Evolutionary conservation across 2,113 vertebrate species (phyloP).

Genomic region (Bostrychus sinensis): DNA sequence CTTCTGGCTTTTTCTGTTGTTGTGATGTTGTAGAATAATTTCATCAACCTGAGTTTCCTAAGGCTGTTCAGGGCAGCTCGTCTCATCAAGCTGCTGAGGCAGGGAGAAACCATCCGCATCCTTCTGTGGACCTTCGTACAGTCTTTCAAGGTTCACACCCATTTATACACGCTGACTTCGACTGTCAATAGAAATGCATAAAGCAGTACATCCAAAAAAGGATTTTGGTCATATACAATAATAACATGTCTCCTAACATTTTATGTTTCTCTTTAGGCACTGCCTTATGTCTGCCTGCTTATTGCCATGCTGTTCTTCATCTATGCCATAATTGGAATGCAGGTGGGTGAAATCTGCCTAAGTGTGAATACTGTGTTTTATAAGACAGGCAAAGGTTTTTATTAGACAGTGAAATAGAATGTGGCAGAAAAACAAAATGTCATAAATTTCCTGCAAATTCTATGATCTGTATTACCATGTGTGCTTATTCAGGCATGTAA

Average conservation of each 20-base stretch:
- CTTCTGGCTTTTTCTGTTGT: slow-evolving; percentile 27
- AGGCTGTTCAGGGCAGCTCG: slow-evolving; percentile 92
- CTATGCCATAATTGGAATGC: slow-evolving; percentile 86
- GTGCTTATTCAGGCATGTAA: too few species aligned
- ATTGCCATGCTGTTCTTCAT: slow-evolving; percentile 87
- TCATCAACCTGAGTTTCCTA: slow-evolving; percentile 95
- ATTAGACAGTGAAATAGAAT: slow-evolving; percentile 13
- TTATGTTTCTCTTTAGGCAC: slow-evolving; percentile 70
- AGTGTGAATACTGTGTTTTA: slow-evolving; percentile 22
- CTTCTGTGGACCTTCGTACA: slow-evolving; percentile 94
- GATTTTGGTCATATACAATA: too few species aligned
- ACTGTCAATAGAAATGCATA: slow-evolving; percentile 1
- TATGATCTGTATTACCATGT: too few species aligned
- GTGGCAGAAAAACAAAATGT: slow-evolving; percentile 11
- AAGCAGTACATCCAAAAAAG: too few species aligned
- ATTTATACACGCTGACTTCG: slow-evolving; percentile 10
- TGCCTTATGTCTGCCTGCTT: slow-evolving; percentile 85
- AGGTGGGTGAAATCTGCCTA: slow-evolving; percentile 72
- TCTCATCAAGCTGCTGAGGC: slow-evolving; percentile 92
- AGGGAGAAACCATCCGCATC: slow-evolving; percentile 93
- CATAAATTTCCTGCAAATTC: background rate
- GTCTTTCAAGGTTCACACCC: slow-evolving; percentile 88
- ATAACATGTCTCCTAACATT: background rate
- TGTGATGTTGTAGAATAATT: slow-evolving; percentile 85
- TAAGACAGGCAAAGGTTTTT: too few species aligned